phyloP scores from a whole-genome alignment of 2,888 invertebrate genomes.

The Trissonchulus sp. region DNA sequence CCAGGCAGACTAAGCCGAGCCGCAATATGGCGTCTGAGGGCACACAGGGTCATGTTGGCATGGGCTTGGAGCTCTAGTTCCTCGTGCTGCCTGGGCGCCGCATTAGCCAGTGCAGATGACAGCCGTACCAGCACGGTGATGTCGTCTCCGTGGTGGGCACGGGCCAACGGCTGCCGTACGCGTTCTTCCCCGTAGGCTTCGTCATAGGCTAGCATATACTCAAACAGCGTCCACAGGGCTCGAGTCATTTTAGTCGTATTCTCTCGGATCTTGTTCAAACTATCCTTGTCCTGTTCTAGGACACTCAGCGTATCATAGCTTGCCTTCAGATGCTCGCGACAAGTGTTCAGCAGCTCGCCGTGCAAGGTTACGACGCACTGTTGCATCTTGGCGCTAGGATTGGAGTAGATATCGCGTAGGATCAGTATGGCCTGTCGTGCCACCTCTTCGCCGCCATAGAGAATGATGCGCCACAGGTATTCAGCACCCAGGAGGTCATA shows the following conservation, averaged over 20 bases:
- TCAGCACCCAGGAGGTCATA: constrained; percentile 90
- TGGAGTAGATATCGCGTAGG: constrained; percentile 84
- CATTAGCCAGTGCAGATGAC: too few relatives aligned
- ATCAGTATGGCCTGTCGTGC: constrained; percentile 83
- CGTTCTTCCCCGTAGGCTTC: constrained; percentile 67
- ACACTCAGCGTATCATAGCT: constrained; percentile 74
- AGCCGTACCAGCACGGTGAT: constrained; percentile 27
- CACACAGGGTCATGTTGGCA: constrained; percentile 83
- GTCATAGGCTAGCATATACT: constrained; percentile 92
- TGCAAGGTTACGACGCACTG: constrained; percentile 72
- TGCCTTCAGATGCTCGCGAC: constrained; percentile 77
- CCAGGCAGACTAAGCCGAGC: constrained; percentile 27
- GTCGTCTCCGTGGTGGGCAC: constrained; percentile 27
- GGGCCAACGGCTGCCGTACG: constrained; percentile 40
- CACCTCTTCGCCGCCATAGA: constrained; percentile 83
- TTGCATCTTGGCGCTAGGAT: constrained; percentile 76
- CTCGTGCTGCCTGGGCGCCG: constrained; percentile 56
- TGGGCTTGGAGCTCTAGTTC: constrained; percentile 87
- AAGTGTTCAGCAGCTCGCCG: constrained; percentile 82
- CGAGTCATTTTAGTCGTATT: constrained; percentile 58
- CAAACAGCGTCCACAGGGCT: constrained; percentile 84
- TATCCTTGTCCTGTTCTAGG: constrained; percentile 58
- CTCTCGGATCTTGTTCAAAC: constrained; percentile 50
- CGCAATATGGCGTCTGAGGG: constrained; percentile 64
- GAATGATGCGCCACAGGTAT: constrained; percentile 71